Conservation (phyloP, 1,140 invertebrate genomes). For the Octopus bimaculoides region DNA sequence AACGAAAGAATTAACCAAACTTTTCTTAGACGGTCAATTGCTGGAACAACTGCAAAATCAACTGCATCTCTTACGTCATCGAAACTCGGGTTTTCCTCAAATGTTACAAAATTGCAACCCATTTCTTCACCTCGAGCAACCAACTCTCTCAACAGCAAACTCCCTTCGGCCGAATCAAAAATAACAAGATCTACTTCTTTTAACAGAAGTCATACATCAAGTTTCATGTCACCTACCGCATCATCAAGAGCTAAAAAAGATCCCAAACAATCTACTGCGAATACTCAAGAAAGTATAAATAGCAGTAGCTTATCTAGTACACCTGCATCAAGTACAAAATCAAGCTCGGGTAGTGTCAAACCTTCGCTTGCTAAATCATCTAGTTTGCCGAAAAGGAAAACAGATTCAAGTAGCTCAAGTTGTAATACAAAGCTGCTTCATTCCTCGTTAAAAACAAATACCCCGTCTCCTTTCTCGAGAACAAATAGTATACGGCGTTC, state of each 20-base stretch:
- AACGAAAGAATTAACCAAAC: slow-evolving; percentile 17
- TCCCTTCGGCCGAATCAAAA: slow-evolving; percentile 14
- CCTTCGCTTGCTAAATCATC: background rate
- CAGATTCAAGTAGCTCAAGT: background rate
- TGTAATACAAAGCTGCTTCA: background rate
- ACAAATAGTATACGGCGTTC: background rate
- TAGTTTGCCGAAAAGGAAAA: background rate
- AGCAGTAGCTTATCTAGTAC: no score
- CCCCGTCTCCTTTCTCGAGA: background rate
- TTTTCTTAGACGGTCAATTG: slow-evolving; percentile 12
- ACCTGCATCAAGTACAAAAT: background rate
- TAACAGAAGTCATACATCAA: slow-evolving; percentile 16
- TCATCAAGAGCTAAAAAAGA: slow-evolving; percentile 33
- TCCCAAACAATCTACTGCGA: slow-evolving; percentile 19
- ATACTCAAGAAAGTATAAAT: slow-evolving; percentile 14
- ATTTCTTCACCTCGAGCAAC: slow-evolving; percentile 6
- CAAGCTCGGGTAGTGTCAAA: background rate
- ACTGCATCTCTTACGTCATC: background rate
- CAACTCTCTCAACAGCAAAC: slow-evolving; percentile 25
- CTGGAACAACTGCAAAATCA: slow-evolving; percentile 21
- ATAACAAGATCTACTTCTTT: slow-evolving; percentile 16
- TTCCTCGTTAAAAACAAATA: background rate
- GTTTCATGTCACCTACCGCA: slow-evolving; percentile 45
- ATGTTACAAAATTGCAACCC: slow-evolving; percentile 19
- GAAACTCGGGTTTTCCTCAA: slow-evolving; percentile 7